phyloP scores from a whole-genome alignment of 2,888 invertebrate genomes.

The Tyria jacobaeae region DNA sequence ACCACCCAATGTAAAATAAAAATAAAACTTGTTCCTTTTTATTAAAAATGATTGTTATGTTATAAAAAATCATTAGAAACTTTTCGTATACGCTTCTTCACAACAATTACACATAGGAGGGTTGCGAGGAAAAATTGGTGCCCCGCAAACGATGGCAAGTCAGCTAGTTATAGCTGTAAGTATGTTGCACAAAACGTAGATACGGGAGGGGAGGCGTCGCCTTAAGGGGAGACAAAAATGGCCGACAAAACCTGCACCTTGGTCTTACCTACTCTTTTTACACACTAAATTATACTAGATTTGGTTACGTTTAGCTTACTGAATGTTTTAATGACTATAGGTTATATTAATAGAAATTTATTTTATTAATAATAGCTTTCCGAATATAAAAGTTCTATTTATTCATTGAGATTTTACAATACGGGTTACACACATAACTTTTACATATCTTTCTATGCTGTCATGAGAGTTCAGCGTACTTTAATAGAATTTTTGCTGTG shows the following conservation, averaged over 20 bases:
- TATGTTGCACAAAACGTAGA: slow-evolving; percentile 39
- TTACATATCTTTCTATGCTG: neutral
- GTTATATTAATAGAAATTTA: neutral
- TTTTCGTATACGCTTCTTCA: slow-evolving; percentile 7
- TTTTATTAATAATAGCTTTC: neutral
- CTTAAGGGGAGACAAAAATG: slow-evolving; percentile 80
- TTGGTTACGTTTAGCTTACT: slow-evolving; percentile 18
- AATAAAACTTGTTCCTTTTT: neutral
- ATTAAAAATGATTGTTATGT: neutral
- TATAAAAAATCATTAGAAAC: slow-evolving; percentile 9
- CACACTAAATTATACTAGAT: slow-evolving; percentile 44
- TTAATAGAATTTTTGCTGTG: no score
- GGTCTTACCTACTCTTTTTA: slow-evolving; percentile 42
- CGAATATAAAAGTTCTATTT: neutral
- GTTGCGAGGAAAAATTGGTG: slow-evolving; percentile 25
- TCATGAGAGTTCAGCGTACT: no score
- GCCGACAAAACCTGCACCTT: slow-evolving; percentile 67
- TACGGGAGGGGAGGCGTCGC: slow-evolving; percentile 54
- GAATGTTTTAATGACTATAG: neutral
- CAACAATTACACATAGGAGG: slow-evolving; percentile 9
- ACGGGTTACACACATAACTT: neutral
- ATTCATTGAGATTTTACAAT: neutral
- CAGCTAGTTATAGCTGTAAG: slow-evolving; percentile 36
- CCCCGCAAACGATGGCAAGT: slow-evolving; percentile 18
- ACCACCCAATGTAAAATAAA: no score